Conservation (phyloP, 1,140 invertebrate genomes). For the Whitmania pigra region DNA sequence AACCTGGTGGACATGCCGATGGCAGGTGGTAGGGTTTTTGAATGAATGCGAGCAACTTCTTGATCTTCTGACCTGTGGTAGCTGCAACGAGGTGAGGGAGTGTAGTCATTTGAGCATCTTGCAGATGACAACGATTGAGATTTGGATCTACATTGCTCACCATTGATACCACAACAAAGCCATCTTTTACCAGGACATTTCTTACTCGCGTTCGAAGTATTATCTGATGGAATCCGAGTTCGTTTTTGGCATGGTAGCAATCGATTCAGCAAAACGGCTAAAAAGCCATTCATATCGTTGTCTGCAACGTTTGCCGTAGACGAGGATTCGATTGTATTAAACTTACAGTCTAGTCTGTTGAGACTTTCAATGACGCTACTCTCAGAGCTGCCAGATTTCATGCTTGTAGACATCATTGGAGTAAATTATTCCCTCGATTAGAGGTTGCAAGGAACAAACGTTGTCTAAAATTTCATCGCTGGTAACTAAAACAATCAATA, state of each 20-base stretch:
- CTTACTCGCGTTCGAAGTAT: background rate
- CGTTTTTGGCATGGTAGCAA: constrained; percentile 6
- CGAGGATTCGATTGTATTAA: background rate
- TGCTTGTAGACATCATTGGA: too few relatives aligned
- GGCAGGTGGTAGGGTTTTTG: background rate
- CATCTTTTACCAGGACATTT: constrained; percentile 2
- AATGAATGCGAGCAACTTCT: constrained; percentile 4
- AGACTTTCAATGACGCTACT: too few relatives aligned
- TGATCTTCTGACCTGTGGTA: constrained; percentile 15
- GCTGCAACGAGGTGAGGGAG: constrained; percentile 17
- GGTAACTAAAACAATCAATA: too few relatives aligned
- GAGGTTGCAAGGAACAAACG: too few relatives aligned
- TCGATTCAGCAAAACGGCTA: background rate
- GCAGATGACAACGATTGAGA: background rate
- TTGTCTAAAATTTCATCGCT: too few relatives aligned
- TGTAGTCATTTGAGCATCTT: constrained; percentile 19
- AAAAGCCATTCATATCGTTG: background rate
- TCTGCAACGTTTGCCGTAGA: background rate
- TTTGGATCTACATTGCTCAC: background rate
- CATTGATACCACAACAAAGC: constrained; percentile 2
- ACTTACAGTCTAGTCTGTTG: too few relatives aligned
- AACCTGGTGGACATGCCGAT: background rate
- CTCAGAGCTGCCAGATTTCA: too few relatives aligned
- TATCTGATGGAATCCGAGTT: background rate
- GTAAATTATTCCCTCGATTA: too few relatives aligned